Base-by-base conservation (phyloP, 2,888 invertebrate genomes). In the Netelia virgata region DNA sequence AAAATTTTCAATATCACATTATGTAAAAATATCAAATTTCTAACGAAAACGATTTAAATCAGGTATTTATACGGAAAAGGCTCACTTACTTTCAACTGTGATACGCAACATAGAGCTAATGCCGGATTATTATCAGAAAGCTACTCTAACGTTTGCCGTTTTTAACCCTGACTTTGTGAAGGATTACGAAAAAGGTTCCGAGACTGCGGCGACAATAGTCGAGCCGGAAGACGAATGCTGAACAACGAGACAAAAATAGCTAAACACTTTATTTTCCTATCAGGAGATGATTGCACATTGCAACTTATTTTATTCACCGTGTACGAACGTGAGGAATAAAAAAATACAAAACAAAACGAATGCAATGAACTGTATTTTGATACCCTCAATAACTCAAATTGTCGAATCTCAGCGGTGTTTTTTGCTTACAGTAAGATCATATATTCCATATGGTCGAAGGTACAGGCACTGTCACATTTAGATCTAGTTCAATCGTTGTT, bases 101-200 rank as follows among this genome's bases (percentile, higher is more conserved):
- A 99, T 99, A 73, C 96, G 96, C 92, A 99, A 99, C 92, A 96
- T 99, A 87, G 96, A 98, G 94, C 94, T 98, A 89, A 94, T 96
- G 90, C 93, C 96, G 0, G 95, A 97, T 90, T 99, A 98, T 94
- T 99, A 99, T 93, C 95, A 97, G 92, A 96, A 96, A 91, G 96
- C 96, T 0, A 96, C 97, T 0, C 91, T 99, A 85, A 96, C 97
- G 0, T 99, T 97, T 94, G 96, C 96, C 36, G 94, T 98, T 16
- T 95, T 96, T 84, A 97, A 98, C 11, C 20, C 72, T 2, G 79
- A 82, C 0, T 63, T 82, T 20, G 53, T 82, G 10, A 72, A 75
- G 23, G 72, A 75, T 28, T 85, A 85, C 23, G 57, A 64, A 47
- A 10, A 23, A n/a, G 53, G 10, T 16, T 1, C 9, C 3, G 57